These are phyloP conservation scores for human (Homo sapiens) DNA, from an alignment of 2,113 vertebrate species.

Conservation along the genomic window GRCh38 chr5:108869501-108870000, in stretches of 20 bases:
- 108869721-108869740: not conserved
- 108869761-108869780: not conserved
- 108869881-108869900: not conserved
- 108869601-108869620: not conserved
- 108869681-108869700: not conserved
- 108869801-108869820: not conserved
- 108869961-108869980: conserved; percentile 30
- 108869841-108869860: not conserved
- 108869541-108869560: not conserved
- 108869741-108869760: not conserved
- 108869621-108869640: not conserved
- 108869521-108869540: not conserved
- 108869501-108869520: not conserved
- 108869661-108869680: not conserved
- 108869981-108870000: conserved; percentile 5
- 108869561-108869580: not conserved
- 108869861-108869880: not conserved
- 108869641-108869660: not conserved
- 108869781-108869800: not conserved
- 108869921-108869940: not conserved
- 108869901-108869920: not conserved
- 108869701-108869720: not conserved
- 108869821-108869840: not conserved
- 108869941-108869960: not conserved
- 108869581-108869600: not conserved